Percentiles rank a stretch among this genome's conserved stretches.
Evolutionary conservation across 1,140 invertebrate species (phyloP).

Genomic region (Drosophila triauraria): DNA sequence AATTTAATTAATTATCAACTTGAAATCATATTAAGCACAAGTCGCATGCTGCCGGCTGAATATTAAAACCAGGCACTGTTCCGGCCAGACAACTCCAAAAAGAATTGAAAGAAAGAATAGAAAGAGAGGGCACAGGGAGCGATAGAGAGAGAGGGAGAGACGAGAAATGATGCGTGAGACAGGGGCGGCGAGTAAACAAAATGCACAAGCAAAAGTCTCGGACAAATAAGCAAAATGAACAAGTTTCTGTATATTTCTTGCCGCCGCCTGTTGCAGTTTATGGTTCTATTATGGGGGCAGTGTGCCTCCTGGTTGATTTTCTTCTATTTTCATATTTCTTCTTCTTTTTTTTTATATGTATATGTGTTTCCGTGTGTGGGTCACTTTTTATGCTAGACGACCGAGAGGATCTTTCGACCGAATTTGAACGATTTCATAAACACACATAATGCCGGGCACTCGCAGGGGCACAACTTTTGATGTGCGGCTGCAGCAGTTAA

Average conservation of each 20-base stretch:
- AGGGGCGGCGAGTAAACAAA: conserved; percentile 49
- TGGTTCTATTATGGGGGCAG: conserved; percentile 62
- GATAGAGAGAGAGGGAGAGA: conserved; percentile 18
- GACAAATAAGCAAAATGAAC: conserved; percentile 59
- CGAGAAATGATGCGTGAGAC: conserved; percentile 52
- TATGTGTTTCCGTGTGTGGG: conserved; percentile 31
- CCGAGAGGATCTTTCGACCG: conserved; percentile 35
- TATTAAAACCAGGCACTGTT: conserved; percentile 16
- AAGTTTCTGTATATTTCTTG: conserved; percentile 52
- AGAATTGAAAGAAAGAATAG: conserved; percentile 9
- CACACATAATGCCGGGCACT: conserved; percentile 47
- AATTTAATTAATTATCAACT: background rate
- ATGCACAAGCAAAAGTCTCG: conserved; percentile 48
- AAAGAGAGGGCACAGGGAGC: background rate
- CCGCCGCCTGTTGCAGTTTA: conserved; percentile 65
- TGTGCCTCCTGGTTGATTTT: conserved; percentile 33
- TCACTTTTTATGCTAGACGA: conserved; percentile 45
- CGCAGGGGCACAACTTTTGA: conserved; percentile 42
- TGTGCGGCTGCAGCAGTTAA: conserved; percentile 48
- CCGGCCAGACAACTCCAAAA: conserved; percentile 40
- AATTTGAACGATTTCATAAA: conserved; percentile 56
- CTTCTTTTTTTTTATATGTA: background rate
- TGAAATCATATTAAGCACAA: background rate
- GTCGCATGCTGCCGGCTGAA: background rate
- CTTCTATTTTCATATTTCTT: conserved; percentile 1